Evolutionary conservation across 2,797 vertebrate species (phyloP).

Genomic region (Eutrigla gurnardus): DNA sequence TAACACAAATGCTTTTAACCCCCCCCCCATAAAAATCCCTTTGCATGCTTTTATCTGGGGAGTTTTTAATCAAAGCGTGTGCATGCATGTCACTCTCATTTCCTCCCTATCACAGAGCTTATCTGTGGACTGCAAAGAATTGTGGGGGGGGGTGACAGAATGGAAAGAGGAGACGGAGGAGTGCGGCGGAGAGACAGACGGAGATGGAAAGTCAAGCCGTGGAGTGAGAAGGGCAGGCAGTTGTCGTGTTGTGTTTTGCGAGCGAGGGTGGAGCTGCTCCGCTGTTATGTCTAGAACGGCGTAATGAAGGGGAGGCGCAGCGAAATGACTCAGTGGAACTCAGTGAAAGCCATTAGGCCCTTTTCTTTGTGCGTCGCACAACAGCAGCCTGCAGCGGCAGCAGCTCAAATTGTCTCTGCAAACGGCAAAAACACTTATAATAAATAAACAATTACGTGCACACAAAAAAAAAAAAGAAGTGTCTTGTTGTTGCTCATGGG

Average conservation of each 20-base stretch:
- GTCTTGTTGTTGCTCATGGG: constrained; percentile 9
- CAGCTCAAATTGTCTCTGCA: constrained; percentile 27
- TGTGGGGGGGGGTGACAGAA: constrained; percentile 63
- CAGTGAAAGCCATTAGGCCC: constrained; percentile 23
- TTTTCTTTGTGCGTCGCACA: constrained; percentile 20
- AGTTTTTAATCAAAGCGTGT: constrained; percentile 35
- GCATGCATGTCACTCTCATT: constrained; percentile 45
- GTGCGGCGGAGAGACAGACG: constrained; percentile 49
- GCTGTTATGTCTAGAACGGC: constrained; percentile 61
- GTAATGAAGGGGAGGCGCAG: constrained; percentile 54
- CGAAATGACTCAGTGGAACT: constrained; percentile 46
- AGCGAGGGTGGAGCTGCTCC: not conserved
- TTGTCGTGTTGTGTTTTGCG: constrained; percentile 59
- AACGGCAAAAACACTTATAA: constrained; percentile 2
- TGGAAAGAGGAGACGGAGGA: constrained; percentile 72
- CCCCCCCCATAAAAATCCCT: not conserved
- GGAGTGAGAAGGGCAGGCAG: constrained; percentile 85
- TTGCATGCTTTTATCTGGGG: constrained; percentile 16
- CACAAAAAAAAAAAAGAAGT: constrained; percentile 46
- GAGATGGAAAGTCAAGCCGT: constrained; percentile 78
- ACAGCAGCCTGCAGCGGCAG: constrained; percentile 4
- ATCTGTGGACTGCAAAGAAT: constrained; percentile 70
- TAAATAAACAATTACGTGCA: constrained; percentile 3
- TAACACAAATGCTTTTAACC: not conserved
- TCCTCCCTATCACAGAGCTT: constrained; percentile 68